Base-by-base conservation (phyloP, 2,888 invertebrate genomes). In the Hyles lineata region DNA sequence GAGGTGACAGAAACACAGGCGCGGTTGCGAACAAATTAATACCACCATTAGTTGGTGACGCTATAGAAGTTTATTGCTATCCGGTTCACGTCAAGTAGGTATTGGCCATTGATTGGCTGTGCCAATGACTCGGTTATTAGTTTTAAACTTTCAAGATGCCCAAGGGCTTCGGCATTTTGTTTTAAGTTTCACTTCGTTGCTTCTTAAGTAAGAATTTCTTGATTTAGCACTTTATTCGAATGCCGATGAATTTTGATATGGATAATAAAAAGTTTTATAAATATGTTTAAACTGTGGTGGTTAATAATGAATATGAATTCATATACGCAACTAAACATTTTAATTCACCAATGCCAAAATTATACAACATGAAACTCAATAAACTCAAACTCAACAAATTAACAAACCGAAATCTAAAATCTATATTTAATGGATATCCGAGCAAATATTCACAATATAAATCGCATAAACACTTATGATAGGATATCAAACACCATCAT, bases 1-100 rank as follows among this genome's bases (percentile, higher is more conserved):
- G 90, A 92, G 90, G 91, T 91, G 92, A 92, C 92, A 90, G 89
- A 82, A 90, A 90, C 90, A 89, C 82, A 84, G 93, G 93, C 86
- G 91, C 87, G 92, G 91, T 86, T 80, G 85, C 84, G 84, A 85
- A 86, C 89, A 90, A 92, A 92, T 93, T 93, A 92, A 90, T 89
- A 73, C 58, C 73, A 73, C 67, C 59, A 73, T 73, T 71, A 71
- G 29, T 32, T 60, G 50, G 43, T 62, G 70, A 70, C 59, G 67
- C 73, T 63, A 72, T 72, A 70, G 21, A 55, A 35, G 1, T 62
- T 62, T 25, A 60, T 67, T 67, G 43, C 63, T 72, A 43, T 72
- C 58, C 63, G 15, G 19, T 58, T 35, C n/a, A 32, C 72, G 21
- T 67, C 60, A 73, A 71, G 32, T 67, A 50, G 21, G 62, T 29